Percentiles rank a stretch among this genome's conserved stretches.
Conservation (phyloP, 2,113 vertebrate genomes). For the cattle (Bos taurus) region DNA sequence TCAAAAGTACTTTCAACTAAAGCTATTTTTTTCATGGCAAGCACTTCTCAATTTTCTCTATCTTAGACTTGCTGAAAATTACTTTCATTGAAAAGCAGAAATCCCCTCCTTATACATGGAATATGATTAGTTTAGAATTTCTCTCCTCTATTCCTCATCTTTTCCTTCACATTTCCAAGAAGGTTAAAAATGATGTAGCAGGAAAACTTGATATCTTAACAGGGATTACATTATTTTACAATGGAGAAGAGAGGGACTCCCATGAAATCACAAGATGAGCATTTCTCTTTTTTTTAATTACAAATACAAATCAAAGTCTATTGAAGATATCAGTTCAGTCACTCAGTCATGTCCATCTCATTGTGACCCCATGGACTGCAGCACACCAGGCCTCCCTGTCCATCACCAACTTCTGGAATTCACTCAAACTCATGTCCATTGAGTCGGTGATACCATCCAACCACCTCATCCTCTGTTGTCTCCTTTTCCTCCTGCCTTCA, state of each 20-base stretch:
- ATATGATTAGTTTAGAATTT: not conserved
- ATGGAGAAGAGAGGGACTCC: not conserved
- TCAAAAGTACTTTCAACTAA: not conserved
- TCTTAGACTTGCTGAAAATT: not conserved
- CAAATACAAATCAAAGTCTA: not conserved
- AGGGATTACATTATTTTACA: not conserved
- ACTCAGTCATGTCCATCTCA: too few species aligned
- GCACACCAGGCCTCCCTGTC: too few species aligned
- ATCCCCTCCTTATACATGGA: not conserved
- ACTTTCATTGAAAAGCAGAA: not conserved
- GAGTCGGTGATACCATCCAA: fast-evolving
- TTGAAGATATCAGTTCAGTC: not conserved
- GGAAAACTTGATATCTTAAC: not conserved
- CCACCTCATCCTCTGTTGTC: too few species aligned
- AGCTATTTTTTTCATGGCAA: not conserved
- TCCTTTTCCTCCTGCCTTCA: too few species aligned
- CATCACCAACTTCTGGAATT: fast-evolving
- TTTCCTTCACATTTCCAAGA: not conserved
- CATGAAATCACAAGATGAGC: not conserved
- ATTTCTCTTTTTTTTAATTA: not conserved
- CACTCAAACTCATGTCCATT: too few species aligned
- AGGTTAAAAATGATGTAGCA: not conserved
- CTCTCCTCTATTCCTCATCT: not conserved
- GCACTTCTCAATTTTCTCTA: not conserved
- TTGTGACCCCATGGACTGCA: too few species aligned